phyloP scores from a whole-genome alignment of 2,113 vertebrate species.

The Motacilla tschutschensis region DNA sequence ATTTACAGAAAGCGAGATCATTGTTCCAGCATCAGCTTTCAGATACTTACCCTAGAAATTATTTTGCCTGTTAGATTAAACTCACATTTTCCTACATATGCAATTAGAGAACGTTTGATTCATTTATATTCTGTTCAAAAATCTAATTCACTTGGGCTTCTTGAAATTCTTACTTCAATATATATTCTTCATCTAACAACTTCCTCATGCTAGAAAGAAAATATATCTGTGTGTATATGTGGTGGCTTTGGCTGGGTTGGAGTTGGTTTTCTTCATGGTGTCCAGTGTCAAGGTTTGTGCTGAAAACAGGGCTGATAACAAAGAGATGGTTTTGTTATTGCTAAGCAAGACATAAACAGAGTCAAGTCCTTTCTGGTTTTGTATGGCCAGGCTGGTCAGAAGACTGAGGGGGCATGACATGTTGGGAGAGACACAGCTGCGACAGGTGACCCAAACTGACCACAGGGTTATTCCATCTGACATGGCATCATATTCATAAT shows the following conservation, averaged over 20 bases:
- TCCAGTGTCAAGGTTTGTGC: fast-evolving
- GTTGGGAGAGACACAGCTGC: neutral
- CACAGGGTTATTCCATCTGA: neutral
- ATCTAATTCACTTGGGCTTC: neutral
- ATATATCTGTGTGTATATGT: fast-evolving
- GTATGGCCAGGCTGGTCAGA: neutral
- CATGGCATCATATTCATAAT: neutral
- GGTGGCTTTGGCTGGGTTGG: neutral
- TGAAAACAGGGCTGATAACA: neutral
- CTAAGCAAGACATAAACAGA: neutral
- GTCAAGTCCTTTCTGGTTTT: neutral
- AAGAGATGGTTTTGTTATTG: neutral
- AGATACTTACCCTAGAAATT: neutral
- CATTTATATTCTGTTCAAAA: neutral
- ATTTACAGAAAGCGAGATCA: neutral
- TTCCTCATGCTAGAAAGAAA: neutral
- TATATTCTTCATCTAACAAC: neutral
- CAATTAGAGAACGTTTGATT: neutral
- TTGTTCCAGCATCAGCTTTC: neutral
- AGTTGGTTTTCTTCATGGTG: neutral
- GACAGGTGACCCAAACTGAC: neutral
- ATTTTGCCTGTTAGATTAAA: neutral
- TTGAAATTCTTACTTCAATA: neutral
- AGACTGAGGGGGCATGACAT: neutral
- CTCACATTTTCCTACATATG: fast-evolving